These are phyloP conservation scores for Scyliorhinus canicula DNA, from an alignment of 2,797 vertebrate species.

Conservation along the genomic window DNA sequence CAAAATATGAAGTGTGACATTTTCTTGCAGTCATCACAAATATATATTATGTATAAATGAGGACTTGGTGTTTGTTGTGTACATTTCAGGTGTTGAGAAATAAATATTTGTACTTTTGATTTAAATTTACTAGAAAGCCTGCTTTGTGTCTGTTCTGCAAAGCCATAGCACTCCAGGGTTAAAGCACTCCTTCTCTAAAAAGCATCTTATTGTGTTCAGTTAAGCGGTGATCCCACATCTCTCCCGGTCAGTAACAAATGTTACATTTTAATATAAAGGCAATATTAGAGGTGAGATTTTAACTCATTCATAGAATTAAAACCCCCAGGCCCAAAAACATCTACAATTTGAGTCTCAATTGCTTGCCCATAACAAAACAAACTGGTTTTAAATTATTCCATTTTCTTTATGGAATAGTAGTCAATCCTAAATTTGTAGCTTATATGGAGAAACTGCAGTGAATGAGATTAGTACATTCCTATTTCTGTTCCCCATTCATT, in stretches of 20 bases:
- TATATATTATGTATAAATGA: too few species aligned
- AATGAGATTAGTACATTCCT: not conserved
- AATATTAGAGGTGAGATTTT: not conserved
- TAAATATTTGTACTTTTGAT: too few species aligned
- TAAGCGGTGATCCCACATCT: too few species aligned
- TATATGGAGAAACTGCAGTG: not conserved
- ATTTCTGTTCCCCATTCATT: not conserved
- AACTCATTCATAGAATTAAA: not conserved
- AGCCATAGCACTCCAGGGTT: too few species aligned
- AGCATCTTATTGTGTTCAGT: too few species aligned
- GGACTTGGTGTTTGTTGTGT: too few species aligned
- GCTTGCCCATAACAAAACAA: not conserved
- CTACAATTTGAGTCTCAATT: not conserved
- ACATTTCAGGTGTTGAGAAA: too few species aligned
- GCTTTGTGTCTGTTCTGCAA: too few species aligned
- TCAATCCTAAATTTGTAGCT: not conserved
- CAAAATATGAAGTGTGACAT: too few species aligned
- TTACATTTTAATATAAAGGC: not conserved
- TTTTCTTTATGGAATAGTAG: not conserved
- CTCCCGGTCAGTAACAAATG: not conserved
- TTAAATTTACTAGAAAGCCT: too few species aligned
- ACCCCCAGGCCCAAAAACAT: not conserved
- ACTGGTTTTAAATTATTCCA: not conserved
- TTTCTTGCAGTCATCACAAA: too few species aligned
- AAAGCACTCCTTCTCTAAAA: too few species aligned